Conservation (phyloP, 1,140 invertebrate species). For the Atta cephalotes region DNA sequence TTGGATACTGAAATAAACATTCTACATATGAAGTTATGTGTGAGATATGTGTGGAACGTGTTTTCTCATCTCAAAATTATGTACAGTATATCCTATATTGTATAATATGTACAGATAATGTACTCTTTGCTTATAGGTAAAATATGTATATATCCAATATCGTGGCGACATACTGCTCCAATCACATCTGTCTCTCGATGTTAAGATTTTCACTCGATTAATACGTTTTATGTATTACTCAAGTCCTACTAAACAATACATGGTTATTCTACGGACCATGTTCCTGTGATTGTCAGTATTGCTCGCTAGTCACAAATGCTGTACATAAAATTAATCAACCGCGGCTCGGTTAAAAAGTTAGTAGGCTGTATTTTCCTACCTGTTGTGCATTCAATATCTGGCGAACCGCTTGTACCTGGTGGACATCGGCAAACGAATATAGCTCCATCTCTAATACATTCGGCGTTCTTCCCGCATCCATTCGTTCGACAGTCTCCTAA, state of each 20-base stretch:
- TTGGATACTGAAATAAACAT: constrained; percentile 89
- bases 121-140: constrained; percentile 49
- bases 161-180: constrained; percentile 78
- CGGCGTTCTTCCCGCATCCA: constrained; percentile 93
- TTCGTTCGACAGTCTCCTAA: constrained; percentile 92
- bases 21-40: constrained; percentile 86
- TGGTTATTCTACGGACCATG: constrained; percentile 82
- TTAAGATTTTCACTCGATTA: constrained; percentile 84
- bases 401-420: constrained; percentile 90
- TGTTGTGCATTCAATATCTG: constrained; percentile 91
- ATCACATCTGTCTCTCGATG: constrained; percentile 86
- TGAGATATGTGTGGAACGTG: constrained; percentile 82
- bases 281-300: constrained; percentile 79
- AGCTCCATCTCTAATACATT: constrained; percentile 92
- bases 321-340: constrained; percentile 83
- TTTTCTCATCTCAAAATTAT: constrained; percentile 76
- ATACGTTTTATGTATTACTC: constrained; percentile 79
- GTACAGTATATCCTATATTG: constrained; percentile 80
- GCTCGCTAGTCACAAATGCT: constrained; percentile 85
- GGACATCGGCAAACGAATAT: constrained; percentile 94
- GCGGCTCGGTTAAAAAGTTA: constrained; percentile 78
- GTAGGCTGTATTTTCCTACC: constrained; percentile 88
- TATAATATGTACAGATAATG: constrained; percentile 71
- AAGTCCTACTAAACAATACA: constrained; percentile 81
- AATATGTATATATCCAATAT: constrained; percentile 63